Percentiles rank a stretch among this genome's conserved stretches.
phyloP scores from a whole-genome alignment of 2,797 vertebrate genomes.

The Gambusia yucatana region DNA sequence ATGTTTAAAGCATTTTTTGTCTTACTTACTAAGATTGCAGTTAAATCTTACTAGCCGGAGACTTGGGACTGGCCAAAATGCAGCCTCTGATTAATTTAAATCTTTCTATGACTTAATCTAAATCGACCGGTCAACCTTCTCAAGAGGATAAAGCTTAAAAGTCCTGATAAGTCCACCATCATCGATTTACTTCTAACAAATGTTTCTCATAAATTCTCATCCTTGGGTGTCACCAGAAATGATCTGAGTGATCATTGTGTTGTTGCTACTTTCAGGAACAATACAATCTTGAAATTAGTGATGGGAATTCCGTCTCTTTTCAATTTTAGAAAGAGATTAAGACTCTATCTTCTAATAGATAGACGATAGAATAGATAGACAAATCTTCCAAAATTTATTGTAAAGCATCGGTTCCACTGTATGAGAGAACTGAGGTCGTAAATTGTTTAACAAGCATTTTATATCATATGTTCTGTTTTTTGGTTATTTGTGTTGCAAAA shows the following conservation, averaged over 20 bases:
- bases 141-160: not conserved
- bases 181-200: conserved; percentile 6
- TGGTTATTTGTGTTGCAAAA: too few relatives aligned
- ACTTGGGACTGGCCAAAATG: too few relatives aligned
- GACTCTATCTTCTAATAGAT: not conserved
- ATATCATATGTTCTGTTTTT: not conserved
- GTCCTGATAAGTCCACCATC: not conserved
- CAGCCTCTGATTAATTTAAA: not conserved
- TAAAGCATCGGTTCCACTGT: not conserved
- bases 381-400: not conserved
- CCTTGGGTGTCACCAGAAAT: not conserved
- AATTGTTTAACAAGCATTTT: not conserved
- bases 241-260: not conserved
- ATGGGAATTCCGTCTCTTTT: too few relatives aligned
- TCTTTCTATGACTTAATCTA: conserved; percentile 15
- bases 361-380: too few relatives aligned
- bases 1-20: too few relatives aligned
- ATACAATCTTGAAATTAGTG: not conserved
- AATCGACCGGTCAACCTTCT: not conserved
- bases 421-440: not conserved
- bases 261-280: not conserved
- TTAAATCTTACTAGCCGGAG: too few relatives aligned
- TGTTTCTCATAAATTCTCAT: not conserved
- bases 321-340: not conserved
- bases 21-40: too few relatives aligned